Conservation (phyloP, 2,113 vertebrate genomes). For the Boulengeromyrus knoepffleri region DNA sequence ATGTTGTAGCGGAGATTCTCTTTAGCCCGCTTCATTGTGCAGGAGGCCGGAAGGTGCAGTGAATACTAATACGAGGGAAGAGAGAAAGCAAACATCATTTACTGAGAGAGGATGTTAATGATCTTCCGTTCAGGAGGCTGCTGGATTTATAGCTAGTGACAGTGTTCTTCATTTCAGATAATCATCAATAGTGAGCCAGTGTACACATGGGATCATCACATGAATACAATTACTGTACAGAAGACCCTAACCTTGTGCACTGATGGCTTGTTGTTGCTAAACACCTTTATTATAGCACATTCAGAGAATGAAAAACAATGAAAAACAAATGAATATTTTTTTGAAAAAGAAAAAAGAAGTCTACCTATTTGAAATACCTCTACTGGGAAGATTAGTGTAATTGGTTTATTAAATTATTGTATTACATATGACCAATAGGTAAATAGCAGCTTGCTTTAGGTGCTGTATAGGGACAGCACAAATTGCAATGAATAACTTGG, state of each 20-base stretch:
- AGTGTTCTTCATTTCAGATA: conserved; percentile 9
- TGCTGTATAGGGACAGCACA: not conserved
- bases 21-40: not conserved
- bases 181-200: not conserved
- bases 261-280: not conserved
- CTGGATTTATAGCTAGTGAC: not conserved
- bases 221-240: not conserved
- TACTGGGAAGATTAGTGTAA: not conserved
- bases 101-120: conserved; percentile 1
- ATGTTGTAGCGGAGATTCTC: not conserved
- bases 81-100: not conserved
- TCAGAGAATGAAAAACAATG: not conserved
- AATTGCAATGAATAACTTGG: not conserved
- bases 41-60: not conserved
- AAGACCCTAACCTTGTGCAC: not conserved
- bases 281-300: not conserved
- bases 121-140: not conserved
- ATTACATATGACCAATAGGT: not conserved
- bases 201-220: not conserved
- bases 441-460: not conserved
- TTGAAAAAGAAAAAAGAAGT: not conserved
- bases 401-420: not conserved
- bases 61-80: conserved; percentile 8
- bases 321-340: not conserved
- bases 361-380: not conserved